Base-by-base conservation (phyloP, 1,140 invertebrate species). In the Drosophila littoralis region DNA sequence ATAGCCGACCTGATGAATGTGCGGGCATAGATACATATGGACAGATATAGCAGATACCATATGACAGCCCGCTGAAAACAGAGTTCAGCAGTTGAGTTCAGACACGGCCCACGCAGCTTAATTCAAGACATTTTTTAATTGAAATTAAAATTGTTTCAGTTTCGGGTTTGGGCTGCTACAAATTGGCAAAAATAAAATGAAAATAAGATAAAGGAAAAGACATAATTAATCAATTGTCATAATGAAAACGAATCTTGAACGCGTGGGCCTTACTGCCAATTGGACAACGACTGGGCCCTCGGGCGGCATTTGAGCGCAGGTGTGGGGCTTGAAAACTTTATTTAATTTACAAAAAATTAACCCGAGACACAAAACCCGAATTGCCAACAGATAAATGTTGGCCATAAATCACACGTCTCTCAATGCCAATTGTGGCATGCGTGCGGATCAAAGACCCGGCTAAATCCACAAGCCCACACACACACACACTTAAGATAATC, bases 181-280 rank as follows among this genome's bases (percentile, higher is more conserved):
- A 80, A 84, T 85, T 85, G 75, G 78, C 81, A 51, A 80, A 70
- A 81, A 70, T 28, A 28, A 28, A 28, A 28, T 28, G 5, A 28
- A 28, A 28, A 80, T 57, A 63, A 43, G 22, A 50, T 55, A 63
- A 75, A 64, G 40, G 22, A 50, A 15, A 13, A 45, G 13, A 5
- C 15, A 57, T 68, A 86, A 85, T 85, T 86, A 86, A 85, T 86
- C 82, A 86, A 81, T 86, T 86, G 75, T 45, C 59, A 64, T 65
- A 76, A 85, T 85, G 60, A 71, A 81, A 71, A 71, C 64, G 64
- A 73, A 71, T 69, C 69, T 75, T 81, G 60, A 50, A 45, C 67
- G 74, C 75, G 82, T 85, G 80, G 82, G 82, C 58, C 13, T 50
- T 13, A 5, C 22, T 60, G 57, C 42, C 51, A 60, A 79, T 78